Percentiles rank a stretch among this genome's conserved stretches.
Conservation (phyloP, 2,888 invertebrate species). For the Trissolcus brochymenae region DNA sequence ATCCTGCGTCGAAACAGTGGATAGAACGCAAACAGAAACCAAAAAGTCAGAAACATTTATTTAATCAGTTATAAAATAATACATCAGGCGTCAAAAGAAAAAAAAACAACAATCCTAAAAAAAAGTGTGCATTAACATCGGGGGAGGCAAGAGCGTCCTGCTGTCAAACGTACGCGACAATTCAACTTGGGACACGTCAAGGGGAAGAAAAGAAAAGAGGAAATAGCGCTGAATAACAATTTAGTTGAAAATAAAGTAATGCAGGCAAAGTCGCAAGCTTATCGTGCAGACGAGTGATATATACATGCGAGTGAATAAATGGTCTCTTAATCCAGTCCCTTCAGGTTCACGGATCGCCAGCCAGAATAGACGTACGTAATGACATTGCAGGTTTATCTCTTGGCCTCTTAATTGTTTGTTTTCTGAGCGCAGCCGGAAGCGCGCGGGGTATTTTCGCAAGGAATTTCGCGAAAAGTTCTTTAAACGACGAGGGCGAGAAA, state of each 20-base stretch:
- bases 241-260: constrained; percentile 33
- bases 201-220: constrained; percentile 6
- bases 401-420: constrained; percentile 59
- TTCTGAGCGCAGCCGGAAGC: constrained; percentile 39
- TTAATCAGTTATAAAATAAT: constrained; percentile 10
- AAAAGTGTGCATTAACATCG: constrained; percentile 5
- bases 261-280: constrained; percentile 41
- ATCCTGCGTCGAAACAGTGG: too few species aligned
- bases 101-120: too few species aligned
- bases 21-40: constrained; percentile 5
- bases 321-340: constrained; percentile 60
- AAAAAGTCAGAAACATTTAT: constrained; percentile 6
- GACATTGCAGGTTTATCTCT: constrained; percentile 59
- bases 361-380: constrained; percentile 61
- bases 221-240: constrained; percentile 22
- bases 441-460: constrained; percentile 33
- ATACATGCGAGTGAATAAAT: constrained; percentile 56
- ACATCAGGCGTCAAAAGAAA: not conserved
- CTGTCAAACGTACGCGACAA: not conserved
- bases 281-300: constrained; percentile 39
- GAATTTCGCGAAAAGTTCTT: constrained; percentile 13
- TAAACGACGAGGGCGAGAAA: constrained; percentile 41
- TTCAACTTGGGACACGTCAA: not conserved
- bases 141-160: too few species aligned
- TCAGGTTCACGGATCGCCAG: constrained; percentile 60